Evolutionary conservation across 2,113 vertebrate species (phyloP).

Genomic region (Galbula dea): DNA sequence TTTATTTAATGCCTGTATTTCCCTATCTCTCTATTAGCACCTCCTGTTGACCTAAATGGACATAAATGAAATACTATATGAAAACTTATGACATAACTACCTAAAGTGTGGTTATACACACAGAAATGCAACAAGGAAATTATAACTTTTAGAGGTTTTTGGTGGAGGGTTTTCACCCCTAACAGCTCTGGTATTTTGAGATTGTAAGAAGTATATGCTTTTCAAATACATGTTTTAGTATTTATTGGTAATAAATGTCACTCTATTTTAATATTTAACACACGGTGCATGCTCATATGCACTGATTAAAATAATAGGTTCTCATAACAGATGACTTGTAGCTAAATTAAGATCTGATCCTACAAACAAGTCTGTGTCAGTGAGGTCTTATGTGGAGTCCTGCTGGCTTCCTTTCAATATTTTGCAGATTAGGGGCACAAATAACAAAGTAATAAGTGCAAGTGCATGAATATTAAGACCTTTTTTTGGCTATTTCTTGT

Average conservation of each 20-base stretch:
- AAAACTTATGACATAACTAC: background rate
- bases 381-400: background rate
- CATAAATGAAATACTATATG: background rate
- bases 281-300: background rate
- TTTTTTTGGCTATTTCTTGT: slow-evolving; percentile 1
- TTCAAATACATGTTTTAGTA: background rate
- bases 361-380: background rate
- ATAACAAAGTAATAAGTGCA: background rate
- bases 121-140: background rate
- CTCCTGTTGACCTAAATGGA: background rate
- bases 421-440: background rate
- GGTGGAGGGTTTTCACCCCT: background rate
- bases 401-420: background rate
- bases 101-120: background rate
- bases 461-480: background rate
- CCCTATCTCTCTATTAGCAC: background rate
- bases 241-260: background rate
- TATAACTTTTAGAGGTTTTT: background rate
- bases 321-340: background rate
- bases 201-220: background rate
- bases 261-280: background rate
- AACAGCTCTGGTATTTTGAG: background rate
- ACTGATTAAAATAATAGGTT: background rate
- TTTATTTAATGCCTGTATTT: background rate
- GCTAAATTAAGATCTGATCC: background rate